Base-by-base conservation (phyloP, 1,140 invertebrate genomes). In the Lordiphosa mommai region DNA sequence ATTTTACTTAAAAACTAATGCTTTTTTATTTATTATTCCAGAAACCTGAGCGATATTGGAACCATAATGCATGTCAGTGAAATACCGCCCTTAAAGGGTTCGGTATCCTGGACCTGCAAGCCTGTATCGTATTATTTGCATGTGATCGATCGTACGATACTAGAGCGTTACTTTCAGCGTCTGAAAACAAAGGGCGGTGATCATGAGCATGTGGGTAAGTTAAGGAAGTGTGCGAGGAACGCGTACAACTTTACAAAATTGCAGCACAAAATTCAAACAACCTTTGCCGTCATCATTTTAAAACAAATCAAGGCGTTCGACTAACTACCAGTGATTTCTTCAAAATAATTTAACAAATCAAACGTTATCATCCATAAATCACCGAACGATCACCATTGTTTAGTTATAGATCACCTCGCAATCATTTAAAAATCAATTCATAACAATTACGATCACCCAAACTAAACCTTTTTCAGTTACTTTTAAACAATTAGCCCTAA, bases 61-160 rank as follows among this genome's bases (percentile, higher is more conserved):
- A 98, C 97, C 33, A 99, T 99, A 82, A 98, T 99, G 96, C 96
- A 98, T 88, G 97, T 99, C 5, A 96, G 95, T 38, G 97, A 98
- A 90, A 95, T 99, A 93, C 95, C 96, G 57, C 97, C 98, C 4
- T 89, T 98, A 44, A 94, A 94, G 86, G 97, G 97, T 66, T 98
- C 96, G 3, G 98, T 99, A 30, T 99, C 97, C 4, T 99, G 98
- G 98, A 99, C 98, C 58, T 96, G 96, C 49, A 98, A 98, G 90
- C 96, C 97, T 38, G 97, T 99, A 64, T 97, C 96, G 44, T 99
- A 99, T 92, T 99, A 97, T 92, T 92, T 99, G 64, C 98, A 99
- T 90, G 94, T 96, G 76, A 99, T 99, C 86, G 98, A 99, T 92
- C 92, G 96, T 87, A 97, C 96, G 51, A 97, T 97, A 92, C 91